phyloP scores from a whole-genome alignment of 2,888 invertebrate genomes.

The Scaptomyza flava region DNA sequence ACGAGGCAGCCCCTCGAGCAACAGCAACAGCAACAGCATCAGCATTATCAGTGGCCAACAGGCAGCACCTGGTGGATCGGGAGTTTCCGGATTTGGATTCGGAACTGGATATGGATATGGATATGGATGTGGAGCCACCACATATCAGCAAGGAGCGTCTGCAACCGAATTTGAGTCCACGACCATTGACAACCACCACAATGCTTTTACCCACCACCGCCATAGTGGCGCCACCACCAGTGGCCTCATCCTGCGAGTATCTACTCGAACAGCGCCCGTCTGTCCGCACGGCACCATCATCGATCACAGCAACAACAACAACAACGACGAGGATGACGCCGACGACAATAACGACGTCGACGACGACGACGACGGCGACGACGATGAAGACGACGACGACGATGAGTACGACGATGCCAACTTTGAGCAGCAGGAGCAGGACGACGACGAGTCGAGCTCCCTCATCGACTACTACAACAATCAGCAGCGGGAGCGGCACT shows the following conservation, averaged over 20 bases:
- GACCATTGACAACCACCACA: slow-evolving; percentile 68
- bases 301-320: slow-evolving; percentile 30
- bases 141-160: slow-evolving; percentile 62
- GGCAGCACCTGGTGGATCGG: slow-evolving; percentile 29
- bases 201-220: slow-evolving; percentile 70
- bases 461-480: slow-evolving; percentile 87
- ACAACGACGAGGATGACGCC: slow-evolving; percentile 35
- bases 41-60: slow-evolving; percentile 18
- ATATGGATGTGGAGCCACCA: slow-evolving; percentile 39
- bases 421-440: slow-evolving; percentile 75
- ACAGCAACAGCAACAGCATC: slow-evolving; percentile 1
- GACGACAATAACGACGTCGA: slow-evolving; percentile 84
- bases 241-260: slow-evolving; percentile 82
- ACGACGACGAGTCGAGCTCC: slow-evolving; percentile 85
- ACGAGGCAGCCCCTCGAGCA: slow-evolving; percentile 62
- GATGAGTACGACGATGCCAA: slow-evolving; percentile 84
- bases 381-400: slow-evolving; percentile 81
- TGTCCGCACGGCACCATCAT: slow-evolving; percentile 43
- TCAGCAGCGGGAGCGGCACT: slow-evolving; percentile 86
- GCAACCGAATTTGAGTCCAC: slow-evolving; percentile 71
- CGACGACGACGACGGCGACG: slow-evolving; percentile 80
- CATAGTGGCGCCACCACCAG: slow-evolving; percentile 57
- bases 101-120: slow-evolving; percentile 29
- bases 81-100: slow-evolving; percentile 11
- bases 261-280: slow-evolving; percentile 81